These are phyloP conservation scores for Phymastichus coffea DNA, from an alignment of 1,140 invertebrate genomes.

Conservation along the genomic window DNA sequence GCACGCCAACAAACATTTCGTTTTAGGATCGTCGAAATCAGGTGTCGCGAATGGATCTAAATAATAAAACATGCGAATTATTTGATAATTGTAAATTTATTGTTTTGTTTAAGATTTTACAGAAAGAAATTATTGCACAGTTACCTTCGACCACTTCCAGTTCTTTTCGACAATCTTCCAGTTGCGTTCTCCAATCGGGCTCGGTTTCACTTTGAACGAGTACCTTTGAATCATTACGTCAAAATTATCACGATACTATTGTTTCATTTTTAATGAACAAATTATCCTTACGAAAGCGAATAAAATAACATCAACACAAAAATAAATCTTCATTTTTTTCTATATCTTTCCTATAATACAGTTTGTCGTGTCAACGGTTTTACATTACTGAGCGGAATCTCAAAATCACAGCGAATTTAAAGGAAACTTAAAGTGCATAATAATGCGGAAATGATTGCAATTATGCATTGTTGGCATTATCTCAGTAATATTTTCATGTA, in stretches of 20 bases:
- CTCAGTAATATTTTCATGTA: too few relatives aligned
- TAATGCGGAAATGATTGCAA: too few relatives aligned
- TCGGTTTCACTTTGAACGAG: neutral
- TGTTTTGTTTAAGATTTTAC: neutral
- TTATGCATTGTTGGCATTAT: too few relatives aligned
- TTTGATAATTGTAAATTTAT: neutral
- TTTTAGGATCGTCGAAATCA: neutral
- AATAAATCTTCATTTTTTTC: neutral
- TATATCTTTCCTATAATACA: neutral
- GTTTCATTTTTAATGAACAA: neutral
- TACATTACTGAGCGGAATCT: too few relatives aligned
- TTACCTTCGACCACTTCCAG: neutral
- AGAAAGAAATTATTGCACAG: neutral
- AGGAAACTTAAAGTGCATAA: too few relatives aligned
- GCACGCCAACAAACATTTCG: neutral
- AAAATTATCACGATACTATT: neutral
- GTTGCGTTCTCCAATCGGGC: neutral
- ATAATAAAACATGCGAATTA: neutral
- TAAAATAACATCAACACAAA: neutral
- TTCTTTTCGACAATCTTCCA: constrained; percentile 1
- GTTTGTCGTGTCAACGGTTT: too few relatives aligned
- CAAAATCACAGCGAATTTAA: too few relatives aligned
- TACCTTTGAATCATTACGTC: neutral
- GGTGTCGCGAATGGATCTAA: too few relatives aligned
- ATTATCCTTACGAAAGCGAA: neutral